These are phyloP conservation scores for Syngnathus acus DNA, from an alignment of 2,797 vertebrate genomes.

Conservation along the genomic window DNA sequence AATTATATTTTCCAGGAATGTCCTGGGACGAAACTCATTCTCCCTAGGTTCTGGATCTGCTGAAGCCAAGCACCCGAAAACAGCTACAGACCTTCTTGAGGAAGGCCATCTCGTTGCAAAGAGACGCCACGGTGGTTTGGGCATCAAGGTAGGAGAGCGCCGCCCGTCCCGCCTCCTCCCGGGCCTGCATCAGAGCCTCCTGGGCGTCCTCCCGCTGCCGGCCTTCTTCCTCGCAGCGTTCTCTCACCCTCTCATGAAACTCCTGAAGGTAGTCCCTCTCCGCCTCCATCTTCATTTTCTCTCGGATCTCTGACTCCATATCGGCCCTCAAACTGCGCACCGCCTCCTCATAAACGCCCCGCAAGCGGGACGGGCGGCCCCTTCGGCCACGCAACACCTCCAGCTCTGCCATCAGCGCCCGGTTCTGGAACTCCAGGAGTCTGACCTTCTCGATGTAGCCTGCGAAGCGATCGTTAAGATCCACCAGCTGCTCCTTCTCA, in stretches of 20 bases:
- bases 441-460: constrained; percentile 78
- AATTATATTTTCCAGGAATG: no score
- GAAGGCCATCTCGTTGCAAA: constrained; percentile 70
- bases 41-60: no score
- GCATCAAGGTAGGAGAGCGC: constrained; percentile 60
- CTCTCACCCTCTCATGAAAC: constrained; percentile 58
- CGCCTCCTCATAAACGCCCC: constrained; percentile 71
- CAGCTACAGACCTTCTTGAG: constrained; percentile 64
- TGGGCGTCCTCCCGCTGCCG: constrained; percentile 54
- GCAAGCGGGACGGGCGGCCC: constrained; percentile 68
- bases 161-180: constrained; percentile 60
- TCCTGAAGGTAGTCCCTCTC: constrained; percentile 67
- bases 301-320: constrained; percentile 68
- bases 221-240: constrained; percentile 64
- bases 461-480: constrained; percentile 77
- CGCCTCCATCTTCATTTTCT: constrained; percentile 71
- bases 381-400: constrained; percentile 64
- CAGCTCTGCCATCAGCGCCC: constrained; percentile 69
- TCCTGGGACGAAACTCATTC: no score
- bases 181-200: constrained; percentile 57
- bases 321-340: constrained; percentile 64
- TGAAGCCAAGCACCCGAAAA: neutral
- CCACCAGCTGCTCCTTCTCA: constrained; percentile 76
- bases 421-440: constrained; percentile 75
- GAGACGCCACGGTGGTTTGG: constrained; percentile 62